Base-by-base conservation (phyloP, 2,888 invertebrate species). In the Pelosia muscerda region DNA sequence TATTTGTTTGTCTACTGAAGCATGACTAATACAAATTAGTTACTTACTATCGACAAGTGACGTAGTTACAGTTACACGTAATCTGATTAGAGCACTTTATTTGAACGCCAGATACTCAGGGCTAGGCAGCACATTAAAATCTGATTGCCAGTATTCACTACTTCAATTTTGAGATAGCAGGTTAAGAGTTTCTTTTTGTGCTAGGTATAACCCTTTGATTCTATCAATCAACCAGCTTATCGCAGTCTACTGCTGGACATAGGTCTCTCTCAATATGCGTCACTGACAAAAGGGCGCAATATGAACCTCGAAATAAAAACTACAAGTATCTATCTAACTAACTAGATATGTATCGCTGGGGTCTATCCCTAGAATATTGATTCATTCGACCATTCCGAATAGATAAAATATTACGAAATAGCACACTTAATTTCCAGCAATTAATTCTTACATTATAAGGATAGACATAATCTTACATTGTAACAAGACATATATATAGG, bases 41-140 rank as follows among this genome's bases (percentile, higher is more conserved):
- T 38, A 15, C 38, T 38, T 64, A 28, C 60, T 68, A 13, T 63
- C 55, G 42, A 42, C 61, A 69, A 69, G 62, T 70, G 66, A 68
- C 58, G 58, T 66, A 62, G 49, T 34, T 57, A 64, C 53, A 62
- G 49, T 34, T 57, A 64, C 53, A 60, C 19, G 26, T 72, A 77
- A 77, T 72, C 70, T 62, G 64, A 74, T 77, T 79, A 72, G 31
- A 28, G 25, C 68, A 25, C 49, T 60, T 42, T 11, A 67, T 68
- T 69, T 49, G 56, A 56, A 55, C n/a, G 13, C 38, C 57, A 42
- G 49, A 22, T 25, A 31, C 62, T 26, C n/a, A 57, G 38, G 38
- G 23, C 15, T 23, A n/a, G 9, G 22, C 25, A 22, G 23, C 49
- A 22, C 23, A 38, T 10, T 42, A 5, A 19, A 42, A 42, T 55